These are phyloP conservation scores for Origma solitaria DNA, from an alignment of 2,113 vertebrate genomes.

Conservation along the genomic window DNA sequence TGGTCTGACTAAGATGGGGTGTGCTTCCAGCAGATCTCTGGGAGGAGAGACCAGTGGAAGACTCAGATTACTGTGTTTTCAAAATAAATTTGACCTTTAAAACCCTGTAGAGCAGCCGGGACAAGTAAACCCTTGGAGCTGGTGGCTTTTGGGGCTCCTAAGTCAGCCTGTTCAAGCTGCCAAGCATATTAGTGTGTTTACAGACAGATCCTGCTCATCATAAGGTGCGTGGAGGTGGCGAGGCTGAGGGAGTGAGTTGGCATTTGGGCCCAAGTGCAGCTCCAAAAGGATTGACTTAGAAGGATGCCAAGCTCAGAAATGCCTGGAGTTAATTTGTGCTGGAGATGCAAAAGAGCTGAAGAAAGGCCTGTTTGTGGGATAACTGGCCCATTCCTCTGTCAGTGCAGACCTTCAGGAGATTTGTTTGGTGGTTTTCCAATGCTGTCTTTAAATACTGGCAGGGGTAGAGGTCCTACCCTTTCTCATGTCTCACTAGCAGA, in stretches of 20 bases:
- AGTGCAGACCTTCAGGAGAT: background rate
- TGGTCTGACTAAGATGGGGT: background rate
- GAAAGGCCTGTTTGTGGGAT: background rate
- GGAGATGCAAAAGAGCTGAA: background rate
- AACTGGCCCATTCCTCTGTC: background rate
- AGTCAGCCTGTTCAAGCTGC: background rate
- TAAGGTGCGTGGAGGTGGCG: background rate
- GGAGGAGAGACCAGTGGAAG: background rate
- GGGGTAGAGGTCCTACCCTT: background rate
- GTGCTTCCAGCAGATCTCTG: background rate
- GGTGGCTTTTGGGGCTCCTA: background rate
- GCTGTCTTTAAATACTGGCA: background rate
- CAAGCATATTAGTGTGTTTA: background rate
- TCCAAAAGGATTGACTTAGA: background rate
- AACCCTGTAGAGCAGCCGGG: background rate
- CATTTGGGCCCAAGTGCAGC: background rate
- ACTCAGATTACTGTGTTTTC: constrained; percentile 1
- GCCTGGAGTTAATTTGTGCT: background rate
- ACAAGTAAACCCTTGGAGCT: background rate
- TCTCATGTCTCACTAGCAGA: background rate
- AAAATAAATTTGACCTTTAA: constrained; percentile 40
- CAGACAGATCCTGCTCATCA: background rate
- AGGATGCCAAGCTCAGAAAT: background rate
- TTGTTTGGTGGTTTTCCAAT: background rate
- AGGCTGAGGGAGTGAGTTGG: background rate